Conservation (phyloP, 2,888 invertebrate genomes). For the Euplagia quadripunctaria region DNA sequence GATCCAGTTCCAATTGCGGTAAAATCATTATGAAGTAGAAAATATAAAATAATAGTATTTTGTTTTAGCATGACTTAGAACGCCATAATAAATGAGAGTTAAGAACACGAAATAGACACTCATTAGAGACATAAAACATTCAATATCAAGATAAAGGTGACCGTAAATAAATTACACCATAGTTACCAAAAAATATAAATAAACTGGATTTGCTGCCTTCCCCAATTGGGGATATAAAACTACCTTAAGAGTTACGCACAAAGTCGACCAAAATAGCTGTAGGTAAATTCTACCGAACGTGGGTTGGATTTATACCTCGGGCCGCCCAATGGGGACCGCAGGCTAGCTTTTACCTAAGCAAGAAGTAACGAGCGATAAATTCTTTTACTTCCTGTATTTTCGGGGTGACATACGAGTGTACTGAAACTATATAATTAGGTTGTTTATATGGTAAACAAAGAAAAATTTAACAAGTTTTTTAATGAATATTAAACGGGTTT, state of each 20-base stretch:
- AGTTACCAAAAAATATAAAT: slow-evolving; percentile 7
- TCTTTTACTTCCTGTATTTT: slow-evolving; percentile 41
- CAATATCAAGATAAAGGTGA: neutral
- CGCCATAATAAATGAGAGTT: neutral
- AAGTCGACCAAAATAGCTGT: slow-evolving; percentile 30
- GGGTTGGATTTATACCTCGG: slow-evolving; percentile 39
- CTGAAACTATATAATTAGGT: slow-evolving; percentile 18
- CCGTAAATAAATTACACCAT: slow-evolving; percentile 2
- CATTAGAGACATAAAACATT: neutral
- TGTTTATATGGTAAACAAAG: slow-evolving; percentile 25
- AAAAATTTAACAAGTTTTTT: slow-evolving; percentile 8
- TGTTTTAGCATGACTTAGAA: too few species aligned
- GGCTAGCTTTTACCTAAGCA: slow-evolving; percentile 34
- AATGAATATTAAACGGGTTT: neutral
- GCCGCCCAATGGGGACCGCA: slow-evolving; percentile 31
- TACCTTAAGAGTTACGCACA: slow-evolving; percentile 16
- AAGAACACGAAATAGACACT: neutral
- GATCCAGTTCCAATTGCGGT: too few species aligned
- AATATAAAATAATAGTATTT: too few species aligned
- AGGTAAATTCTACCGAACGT: slow-evolving; percentile 43
- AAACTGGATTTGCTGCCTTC: slow-evolving; percentile 1
- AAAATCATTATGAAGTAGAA: too few species aligned
- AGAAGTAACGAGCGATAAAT: slow-evolving; percentile 45
- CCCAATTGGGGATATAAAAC: slow-evolving; percentile 20
- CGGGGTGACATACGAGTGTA: slow-evolving; percentile 30